phyloP scores from a whole-genome alignment of 1,140 invertebrate genomes.

The Adelges cooleyi region DNA sequence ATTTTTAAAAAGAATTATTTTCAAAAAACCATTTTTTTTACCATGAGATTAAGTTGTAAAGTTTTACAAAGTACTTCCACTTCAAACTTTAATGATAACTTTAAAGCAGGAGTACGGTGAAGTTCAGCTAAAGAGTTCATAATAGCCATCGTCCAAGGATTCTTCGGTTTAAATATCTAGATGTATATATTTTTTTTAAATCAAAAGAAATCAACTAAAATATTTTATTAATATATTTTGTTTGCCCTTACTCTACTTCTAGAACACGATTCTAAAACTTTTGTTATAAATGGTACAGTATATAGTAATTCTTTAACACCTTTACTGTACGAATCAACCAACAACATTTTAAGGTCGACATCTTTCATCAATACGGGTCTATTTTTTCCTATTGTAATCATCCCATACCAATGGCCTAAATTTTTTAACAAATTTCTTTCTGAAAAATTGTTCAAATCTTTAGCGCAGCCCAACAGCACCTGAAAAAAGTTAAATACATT shows the following conservation, averaged over 20 bases:
- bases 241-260: conserved; percentile 81
- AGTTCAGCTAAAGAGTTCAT: conserved; percentile 95
- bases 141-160: conserved; percentile 97
- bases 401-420: conserved; percentile 96
- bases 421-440: conserved; percentile 95
- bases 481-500: conserved; percentile 32
- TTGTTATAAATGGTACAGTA: conserved; percentile 98
- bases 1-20: not conserved
- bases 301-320: conserved; percentile 94
- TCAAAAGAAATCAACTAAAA: not conserved
- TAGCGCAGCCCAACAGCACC: conserved; percentile 86
- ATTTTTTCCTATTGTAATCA: conserved; percentile 89
- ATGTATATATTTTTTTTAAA: not conserved
- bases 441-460: conserved; percentile 94
- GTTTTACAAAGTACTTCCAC: conserved; percentile 98
- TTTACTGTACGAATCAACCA: conserved; percentile 95
- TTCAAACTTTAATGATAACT: conserved; percentile 95
- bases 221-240: conserved; percentile 26
- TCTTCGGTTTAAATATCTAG: conserved; percentile 86
- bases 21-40: no score
- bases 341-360: conserved; percentile 83
- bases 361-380: conserved; percentile 84
- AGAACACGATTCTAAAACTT: conserved; percentile 92
- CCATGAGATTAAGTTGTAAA: conserved; percentile 73
- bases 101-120: conserved; percentile 88